Percentiles rank a stretch among this genome's conserved stretches.
Evolutionary conservation across 2,113 vertebrate species (phyloP).

Genomic region (Casuarius casuarius): DNA sequence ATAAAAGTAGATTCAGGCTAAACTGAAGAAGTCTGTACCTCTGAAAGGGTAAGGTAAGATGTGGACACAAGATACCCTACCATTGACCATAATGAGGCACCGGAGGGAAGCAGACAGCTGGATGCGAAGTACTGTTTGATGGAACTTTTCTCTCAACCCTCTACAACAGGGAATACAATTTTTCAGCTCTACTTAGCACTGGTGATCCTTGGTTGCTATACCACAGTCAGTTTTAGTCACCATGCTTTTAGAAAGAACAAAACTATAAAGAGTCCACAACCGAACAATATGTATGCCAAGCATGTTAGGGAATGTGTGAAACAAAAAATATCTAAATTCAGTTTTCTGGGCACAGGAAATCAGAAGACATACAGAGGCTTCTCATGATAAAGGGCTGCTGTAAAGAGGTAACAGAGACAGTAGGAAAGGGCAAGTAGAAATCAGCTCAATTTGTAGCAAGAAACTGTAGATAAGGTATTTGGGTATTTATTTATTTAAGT

Average conservation of each 20-base stretch:
- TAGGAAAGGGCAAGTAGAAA: background rate
- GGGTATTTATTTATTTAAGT: background rate
- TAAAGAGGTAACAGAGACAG: background rate
- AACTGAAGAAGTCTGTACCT: background rate
- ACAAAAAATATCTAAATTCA: background rate
- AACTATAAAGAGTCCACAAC: background rate
- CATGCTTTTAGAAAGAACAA: background rate
- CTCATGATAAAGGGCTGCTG: background rate
- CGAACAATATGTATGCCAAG: background rate
- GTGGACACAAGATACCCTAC: background rate
- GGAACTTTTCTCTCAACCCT: background rate
- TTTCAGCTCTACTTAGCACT: constrained; percentile 28
- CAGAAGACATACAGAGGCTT: background rate
- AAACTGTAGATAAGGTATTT: background rate
- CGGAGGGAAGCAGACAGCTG: background rate
- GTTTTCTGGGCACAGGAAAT: background rate
- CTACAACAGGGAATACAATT: background rate
- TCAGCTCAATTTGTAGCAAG: background rate
- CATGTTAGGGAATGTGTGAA: background rate
- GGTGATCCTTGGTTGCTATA: background rate
- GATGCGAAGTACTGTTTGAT: background rate
- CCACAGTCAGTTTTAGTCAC: background rate
- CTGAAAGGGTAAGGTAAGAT: background rate
- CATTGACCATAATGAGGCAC: background rate
- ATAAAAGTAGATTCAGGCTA: background rate